Percentiles rank a stretch among this genome's conserved stretches.
Evolutionary conservation across 2,888 invertebrate species (phyloP).

Genomic region (Coenonympha glycerion): DNA sequence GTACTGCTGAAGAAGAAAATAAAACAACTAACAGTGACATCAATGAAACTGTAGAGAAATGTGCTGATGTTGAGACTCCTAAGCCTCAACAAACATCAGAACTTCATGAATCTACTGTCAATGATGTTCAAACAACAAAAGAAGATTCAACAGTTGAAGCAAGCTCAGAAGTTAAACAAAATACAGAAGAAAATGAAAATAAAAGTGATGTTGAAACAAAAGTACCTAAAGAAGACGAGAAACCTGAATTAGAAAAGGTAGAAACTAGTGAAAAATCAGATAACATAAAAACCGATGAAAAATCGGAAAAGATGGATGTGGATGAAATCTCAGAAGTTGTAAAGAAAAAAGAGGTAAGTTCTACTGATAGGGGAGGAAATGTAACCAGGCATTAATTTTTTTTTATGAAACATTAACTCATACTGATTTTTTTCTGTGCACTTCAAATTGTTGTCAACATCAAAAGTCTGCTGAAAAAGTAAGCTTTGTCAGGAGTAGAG

Average conservation of each 20-base stretch:
- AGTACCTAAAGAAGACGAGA: background rate
- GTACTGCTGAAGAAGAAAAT: background rate
- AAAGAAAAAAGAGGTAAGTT: slow-evolving; percentile 1
- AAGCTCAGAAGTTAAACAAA: background rate
- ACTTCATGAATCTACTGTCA: background rate
- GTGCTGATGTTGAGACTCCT: background rate
- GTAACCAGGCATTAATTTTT: no score
- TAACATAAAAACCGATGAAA: slow-evolving; percentile 9
- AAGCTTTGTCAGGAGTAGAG: no score
- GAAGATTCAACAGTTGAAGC: no score
- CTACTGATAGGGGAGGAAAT: no score
- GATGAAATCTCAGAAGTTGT: background rate
- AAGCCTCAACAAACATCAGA: background rate
- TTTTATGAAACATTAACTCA: no score
- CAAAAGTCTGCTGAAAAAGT: no score
- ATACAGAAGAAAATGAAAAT: background rate
- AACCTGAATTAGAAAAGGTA: background rate
- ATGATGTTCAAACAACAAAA: no score
- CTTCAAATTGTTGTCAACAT: no score
- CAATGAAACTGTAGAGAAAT: background rate
- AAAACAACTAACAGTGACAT: background rate
- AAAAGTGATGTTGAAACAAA: background rate
- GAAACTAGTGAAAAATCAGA: background rate
- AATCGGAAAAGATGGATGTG: no score
- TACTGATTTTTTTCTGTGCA: no score